Conservation (phyloP, 2,113 vertebrate species). For the Puma concolor region DNA sequence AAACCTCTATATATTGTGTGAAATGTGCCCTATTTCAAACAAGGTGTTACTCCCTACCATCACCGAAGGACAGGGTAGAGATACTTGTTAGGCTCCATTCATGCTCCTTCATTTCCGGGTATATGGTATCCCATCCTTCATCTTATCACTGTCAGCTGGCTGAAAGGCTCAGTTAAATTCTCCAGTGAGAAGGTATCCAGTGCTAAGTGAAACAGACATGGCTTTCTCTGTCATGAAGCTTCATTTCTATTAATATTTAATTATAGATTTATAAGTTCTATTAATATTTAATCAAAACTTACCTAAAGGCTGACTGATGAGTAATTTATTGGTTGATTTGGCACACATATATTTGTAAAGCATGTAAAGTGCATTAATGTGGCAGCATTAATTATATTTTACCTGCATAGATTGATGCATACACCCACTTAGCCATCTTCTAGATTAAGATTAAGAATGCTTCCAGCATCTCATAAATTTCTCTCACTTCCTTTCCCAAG, state of each 20-base stretch:
- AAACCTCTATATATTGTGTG: background rate
- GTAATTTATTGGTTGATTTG: background rate
- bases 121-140: background rate
- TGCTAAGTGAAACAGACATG: background rate
- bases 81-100: background rate
- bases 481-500: background rate
- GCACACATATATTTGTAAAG: background rate
- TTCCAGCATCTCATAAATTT: background rate
- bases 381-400: background rate
- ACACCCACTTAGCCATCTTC: background rate
- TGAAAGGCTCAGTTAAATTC: background rate
- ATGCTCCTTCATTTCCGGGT: background rate
- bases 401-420: background rate
- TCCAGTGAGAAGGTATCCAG: background rate
- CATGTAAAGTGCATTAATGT: background rate
- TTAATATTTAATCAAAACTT: background rate
- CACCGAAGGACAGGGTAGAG: background rate
- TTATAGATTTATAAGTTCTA: background rate
- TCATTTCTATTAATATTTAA: background rate
- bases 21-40: background rate
- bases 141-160: background rate
- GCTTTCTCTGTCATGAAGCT: background rate
- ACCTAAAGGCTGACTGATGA: background rate
- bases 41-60: background rate
- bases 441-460: background rate